Conservation (phyloP, 2,797 vertebrate genomes). For the Denticeps clupeoides region DNA sequence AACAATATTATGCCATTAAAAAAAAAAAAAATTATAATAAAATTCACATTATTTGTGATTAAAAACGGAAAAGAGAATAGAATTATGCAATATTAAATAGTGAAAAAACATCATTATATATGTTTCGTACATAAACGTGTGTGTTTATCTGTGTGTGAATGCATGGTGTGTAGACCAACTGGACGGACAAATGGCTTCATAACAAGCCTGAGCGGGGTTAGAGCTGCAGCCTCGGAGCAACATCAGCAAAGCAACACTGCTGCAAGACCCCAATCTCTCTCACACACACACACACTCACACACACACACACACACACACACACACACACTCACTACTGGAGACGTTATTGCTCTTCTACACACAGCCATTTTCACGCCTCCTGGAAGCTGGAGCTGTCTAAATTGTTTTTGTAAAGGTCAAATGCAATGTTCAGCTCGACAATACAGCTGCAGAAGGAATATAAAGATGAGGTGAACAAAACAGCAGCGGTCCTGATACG, state of each 20-base stretch:
- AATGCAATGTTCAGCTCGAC: constrained; percentile 24
- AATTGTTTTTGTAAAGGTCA: constrained; percentile 38
- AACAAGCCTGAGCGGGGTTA: no score
- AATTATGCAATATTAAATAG: no score
- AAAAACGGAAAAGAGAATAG: no score
- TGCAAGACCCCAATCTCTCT: no score
- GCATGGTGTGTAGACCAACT: no score
- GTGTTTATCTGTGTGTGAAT: background rate
- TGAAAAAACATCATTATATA: background rate
- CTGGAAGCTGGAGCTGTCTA: constrained; percentile 22
- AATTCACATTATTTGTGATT: no score
- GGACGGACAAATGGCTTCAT: no score
- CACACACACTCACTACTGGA: background rate
- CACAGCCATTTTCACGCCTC: constrained; percentile 27
- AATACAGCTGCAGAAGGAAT: constrained; percentile 16
- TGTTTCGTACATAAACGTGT: background rate
- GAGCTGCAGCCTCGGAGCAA: background rate
- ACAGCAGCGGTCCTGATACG: background rate
- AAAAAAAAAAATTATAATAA: no score
- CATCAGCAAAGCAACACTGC: no score
- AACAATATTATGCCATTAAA: no score
- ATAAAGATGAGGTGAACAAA: constrained; percentile 1
- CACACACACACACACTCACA: background rate
- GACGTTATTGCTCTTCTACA: constrained; percentile 5
- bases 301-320: background rate